Percentiles rank a stretch among this genome's conserved stretches.
Evolutionary conservation across 2,888 invertebrate genomes (phyloP).

Genomic region (Pasiphila rectangulata): DNA sequence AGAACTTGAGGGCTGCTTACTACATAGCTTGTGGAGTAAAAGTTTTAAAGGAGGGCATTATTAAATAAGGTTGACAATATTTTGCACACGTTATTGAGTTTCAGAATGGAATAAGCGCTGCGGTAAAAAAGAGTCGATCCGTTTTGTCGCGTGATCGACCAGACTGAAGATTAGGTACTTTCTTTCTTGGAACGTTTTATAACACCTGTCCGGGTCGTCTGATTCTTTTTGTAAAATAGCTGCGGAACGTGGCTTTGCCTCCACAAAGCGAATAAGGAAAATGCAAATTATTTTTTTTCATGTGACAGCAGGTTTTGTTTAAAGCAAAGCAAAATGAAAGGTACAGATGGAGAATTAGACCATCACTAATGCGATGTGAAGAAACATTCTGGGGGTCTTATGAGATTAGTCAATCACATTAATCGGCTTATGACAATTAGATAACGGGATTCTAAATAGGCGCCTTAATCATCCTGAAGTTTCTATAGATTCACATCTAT

Average conservation of each 20-base stretch:
- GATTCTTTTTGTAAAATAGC: constrained; percentile 24
- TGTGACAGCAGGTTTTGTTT: constrained; percentile 29
- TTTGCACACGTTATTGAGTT: background rate
- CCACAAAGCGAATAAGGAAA: constrained; percentile 34
- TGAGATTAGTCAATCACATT: constrained; percentile 15
- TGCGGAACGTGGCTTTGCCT: constrained; percentile 18
- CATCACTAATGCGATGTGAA: constrained; percentile 8
- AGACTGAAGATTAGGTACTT: constrained; percentile 31
- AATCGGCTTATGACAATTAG: constrained; percentile 16
- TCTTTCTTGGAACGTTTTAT: constrained; percentile 25
- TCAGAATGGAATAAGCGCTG: background rate
- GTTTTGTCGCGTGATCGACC: constrained; percentile 24
- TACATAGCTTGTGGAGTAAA: constrained; percentile 4
- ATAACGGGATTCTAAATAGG: constrained; percentile 23
- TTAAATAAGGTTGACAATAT: constrained; percentile 3
- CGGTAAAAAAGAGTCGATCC: constrained; percentile 5
- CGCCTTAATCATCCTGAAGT: background rate
- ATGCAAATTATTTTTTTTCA: constrained; percentile 36
- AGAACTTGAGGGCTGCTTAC: constrained; percentile 14
- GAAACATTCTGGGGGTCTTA: constrained; percentile 5
- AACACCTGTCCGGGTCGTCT: constrained; percentile 25
- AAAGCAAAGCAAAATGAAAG: constrained; percentile 25
- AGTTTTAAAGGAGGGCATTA: constrained; percentile 6
- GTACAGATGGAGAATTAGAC: constrained; percentile 27
- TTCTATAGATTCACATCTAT: background rate